phyloP scores from a whole-genome alignment of 2,797 vertebrate genomes.

The Micromesistius poutassou region DNA sequence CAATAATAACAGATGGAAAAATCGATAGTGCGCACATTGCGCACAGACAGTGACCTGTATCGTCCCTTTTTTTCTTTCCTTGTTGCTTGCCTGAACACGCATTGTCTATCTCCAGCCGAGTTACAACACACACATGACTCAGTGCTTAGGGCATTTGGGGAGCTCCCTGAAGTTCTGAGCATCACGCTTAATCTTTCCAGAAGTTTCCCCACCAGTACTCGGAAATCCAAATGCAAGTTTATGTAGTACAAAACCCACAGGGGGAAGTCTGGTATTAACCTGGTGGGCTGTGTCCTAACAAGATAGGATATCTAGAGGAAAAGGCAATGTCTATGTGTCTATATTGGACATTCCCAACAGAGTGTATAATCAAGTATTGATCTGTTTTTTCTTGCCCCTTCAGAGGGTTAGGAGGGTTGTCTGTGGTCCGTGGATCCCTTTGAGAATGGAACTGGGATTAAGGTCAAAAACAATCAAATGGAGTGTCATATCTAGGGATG shows the following conservation, averaged over 20 bases:
- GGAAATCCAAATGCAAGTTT: background rate
- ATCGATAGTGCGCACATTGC: background rate
- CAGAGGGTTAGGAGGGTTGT: background rate
- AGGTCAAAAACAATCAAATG: background rate
- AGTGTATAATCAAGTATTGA: background rate
- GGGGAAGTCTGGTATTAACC: background rate
- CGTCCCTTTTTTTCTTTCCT: background rate
- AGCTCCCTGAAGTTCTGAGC: slow-evolving; percentile 22
- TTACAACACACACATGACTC: slow-evolving; percentile 33
- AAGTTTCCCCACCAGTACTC: background rate
- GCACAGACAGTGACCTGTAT: background rate
- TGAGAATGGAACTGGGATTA: background rate
- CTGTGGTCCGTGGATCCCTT: background rate
- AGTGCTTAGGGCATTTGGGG: slow-evolving; percentile 37
- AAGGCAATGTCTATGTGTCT: background rate
- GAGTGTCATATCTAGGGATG: background rate
- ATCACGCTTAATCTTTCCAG: background rate
- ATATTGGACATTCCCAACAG: background rate
- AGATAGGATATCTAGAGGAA: background rate
- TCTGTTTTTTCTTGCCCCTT: background rate
- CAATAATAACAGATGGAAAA: background rate
- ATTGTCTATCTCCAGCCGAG: background rate
- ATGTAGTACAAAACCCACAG: background rate
- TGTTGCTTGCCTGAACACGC: background rate
- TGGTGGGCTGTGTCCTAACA: background rate